Evolutionary conservation across 2,888 invertebrate genomes (phyloP), one percentile per base, ranked within the genome.

Genomic region (Heliconius ethilla): DNA sequence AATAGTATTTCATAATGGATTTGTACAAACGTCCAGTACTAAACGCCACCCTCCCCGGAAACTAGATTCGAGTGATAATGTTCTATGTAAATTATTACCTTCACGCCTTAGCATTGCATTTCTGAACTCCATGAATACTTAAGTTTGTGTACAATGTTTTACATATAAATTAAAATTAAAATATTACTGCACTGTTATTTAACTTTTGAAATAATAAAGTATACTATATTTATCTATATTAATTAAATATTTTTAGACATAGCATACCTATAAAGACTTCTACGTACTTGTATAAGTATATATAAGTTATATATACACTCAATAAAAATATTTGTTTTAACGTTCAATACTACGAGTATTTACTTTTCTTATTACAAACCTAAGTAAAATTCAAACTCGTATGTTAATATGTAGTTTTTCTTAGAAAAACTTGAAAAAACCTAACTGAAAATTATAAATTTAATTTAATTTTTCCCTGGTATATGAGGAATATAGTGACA

Each of bases 51-150:
- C 72, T 66, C 33, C 40, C 55, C 76, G 79, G 73, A 70, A 77
- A 73, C 75, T 70, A 63, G 75, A 55, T 33, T 40, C 75, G 63
- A 65, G 45, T 74, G 78, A 75, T 79, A 75, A 78, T 78, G 78
- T 80, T 76, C 77, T 76, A 70, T 74, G 74, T 74, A 76, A 80
- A 78, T 75, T 76, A 77, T 74, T 74, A 51, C 75, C 33, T 76
- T 78, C 65, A 25, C 73, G 59, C 69, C 78, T 75, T 79, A 66
- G 25, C 66, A 75, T 66, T 59, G 75, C 66, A 66, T 77, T 78
- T 65, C 70, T 77, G 69, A 77, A 73, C 55, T 62, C 59, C 40
- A 77, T 77, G 77, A 77, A 77, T 67, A 62, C 67, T 77, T 33
- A 74, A 59, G 29, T 59, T 73, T 73, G 59, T 73, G 27, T 63